Conservation (phyloP, 2,888 invertebrate species). For the Eupsilia transversa region DNA sequence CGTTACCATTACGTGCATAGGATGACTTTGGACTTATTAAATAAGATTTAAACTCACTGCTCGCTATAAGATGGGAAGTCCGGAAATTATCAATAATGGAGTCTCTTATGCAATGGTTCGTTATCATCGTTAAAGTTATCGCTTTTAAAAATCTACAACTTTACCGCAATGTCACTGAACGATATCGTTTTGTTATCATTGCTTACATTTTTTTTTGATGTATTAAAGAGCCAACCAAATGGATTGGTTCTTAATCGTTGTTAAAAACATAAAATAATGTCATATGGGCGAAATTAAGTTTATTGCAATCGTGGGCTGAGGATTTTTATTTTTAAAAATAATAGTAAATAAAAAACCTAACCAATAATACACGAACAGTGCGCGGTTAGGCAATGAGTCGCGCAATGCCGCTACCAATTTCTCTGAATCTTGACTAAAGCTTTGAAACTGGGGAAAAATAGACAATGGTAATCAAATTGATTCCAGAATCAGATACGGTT, state of each 20-base stretch:
- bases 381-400: background rate
- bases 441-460: background rate
- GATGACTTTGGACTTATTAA: background rate
- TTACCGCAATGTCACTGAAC: slow-evolving; percentile 39
- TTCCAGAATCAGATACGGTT: background rate
- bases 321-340: background rate
- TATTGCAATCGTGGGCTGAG: background rate
- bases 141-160: slow-evolving; percentile 19
- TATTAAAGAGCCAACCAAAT: background rate
- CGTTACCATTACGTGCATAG: background rate
- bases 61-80: background rate
- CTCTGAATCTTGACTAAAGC: background rate
- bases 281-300: background rate
- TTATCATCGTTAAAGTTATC: slow-evolving; percentile 11
- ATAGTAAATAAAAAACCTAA: no score
- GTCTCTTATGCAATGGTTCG: background rate
- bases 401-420: background rate
- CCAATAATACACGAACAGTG: slow-evolving; percentile 5
- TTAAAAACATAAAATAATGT: background rate
- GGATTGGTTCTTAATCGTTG: background rate
- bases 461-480: slow-evolving; percentile 3
- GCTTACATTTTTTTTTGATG: background rate
- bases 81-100: slow-evolving; percentile 1
- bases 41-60: background rate
- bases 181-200: slow-evolving; percentile 36